Evolutionary conservation across 2,888 invertebrate genomes (phyloP).

Genomic region (Chaitophorus viminalis): DNA sequence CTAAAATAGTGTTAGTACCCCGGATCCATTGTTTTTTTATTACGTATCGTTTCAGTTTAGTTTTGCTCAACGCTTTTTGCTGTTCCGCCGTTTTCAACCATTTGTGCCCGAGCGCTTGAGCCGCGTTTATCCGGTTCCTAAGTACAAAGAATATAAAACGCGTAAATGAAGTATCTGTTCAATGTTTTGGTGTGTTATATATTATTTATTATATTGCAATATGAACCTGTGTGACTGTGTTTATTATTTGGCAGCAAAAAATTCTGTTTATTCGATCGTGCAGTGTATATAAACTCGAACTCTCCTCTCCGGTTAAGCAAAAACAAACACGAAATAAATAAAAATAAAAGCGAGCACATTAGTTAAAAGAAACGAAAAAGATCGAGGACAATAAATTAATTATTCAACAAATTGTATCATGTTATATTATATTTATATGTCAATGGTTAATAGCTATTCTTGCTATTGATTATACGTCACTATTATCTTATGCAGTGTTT

Average conservation of each 20-base stretch:
- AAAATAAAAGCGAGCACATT: slow-evolving; percentile 33
- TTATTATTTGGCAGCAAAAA: slow-evolving; percentile 9
- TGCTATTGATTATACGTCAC: not conserved
- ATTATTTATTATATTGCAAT: slow-evolving; percentile 28
- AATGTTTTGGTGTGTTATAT: not conserved
- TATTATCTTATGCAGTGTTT: not conserved
- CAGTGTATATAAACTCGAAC: slow-evolving; percentile 17
- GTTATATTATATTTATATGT: not conserved
- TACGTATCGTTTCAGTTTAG: slow-evolving; percentile 85
- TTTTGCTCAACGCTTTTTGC: slow-evolving; percentile 76
- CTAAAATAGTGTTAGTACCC: slow-evolving; percentile 87
- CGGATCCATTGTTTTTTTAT: slow-evolving; percentile 92
- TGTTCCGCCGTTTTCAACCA: slow-evolving; percentile 75
- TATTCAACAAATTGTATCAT: slow-evolving; percentile 7
- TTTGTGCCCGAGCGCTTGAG: slow-evolving; percentile 78
- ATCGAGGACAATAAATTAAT: slow-evolving; percentile 3
- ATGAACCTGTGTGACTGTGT: slow-evolving; percentile 24
- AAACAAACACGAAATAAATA: slow-evolving; percentile 10
- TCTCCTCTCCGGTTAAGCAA: slow-evolving; percentile 20
- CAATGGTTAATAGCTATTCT: not conserved
- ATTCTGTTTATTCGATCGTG: not conserved
- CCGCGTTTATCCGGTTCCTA: slow-evolving; percentile 80
- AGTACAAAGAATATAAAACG: slow-evolving; percentile 64
- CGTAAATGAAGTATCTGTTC: not conserved
- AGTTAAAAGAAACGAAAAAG: slow-evolving; percentile 4